A percentile compares a stretch with the other conserved stretches of the same genome.
phyloP scores from a whole-genome alignment of 1,140 invertebrate species.

The Drosophila bifasciata region DNA sequence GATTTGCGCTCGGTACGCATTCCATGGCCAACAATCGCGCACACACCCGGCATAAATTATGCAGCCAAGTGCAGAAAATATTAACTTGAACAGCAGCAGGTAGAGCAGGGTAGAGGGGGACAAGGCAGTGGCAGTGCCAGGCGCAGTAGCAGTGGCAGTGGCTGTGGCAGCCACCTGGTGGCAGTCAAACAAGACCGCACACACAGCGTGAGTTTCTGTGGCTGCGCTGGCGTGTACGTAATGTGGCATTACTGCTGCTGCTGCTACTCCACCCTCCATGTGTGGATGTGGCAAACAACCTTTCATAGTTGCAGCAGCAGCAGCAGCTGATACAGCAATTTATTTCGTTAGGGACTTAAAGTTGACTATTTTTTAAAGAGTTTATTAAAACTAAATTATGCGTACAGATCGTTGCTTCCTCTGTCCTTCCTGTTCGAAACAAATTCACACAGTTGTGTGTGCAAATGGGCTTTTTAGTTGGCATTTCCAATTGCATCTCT shows the following conservation, averaged over 20 bases:
- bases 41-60: constrained; percentile 66
- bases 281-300: constrained; percentile 29
- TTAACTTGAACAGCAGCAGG: constrained; percentile 59
- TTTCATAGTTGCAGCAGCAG: constrained; percentile 43
- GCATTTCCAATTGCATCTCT: constrained; percentile 44
- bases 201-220: constrained; percentile 32
- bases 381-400: not conserved
- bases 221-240: constrained; percentile 46
- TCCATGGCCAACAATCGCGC: constrained; percentile 38
- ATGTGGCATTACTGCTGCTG: constrained; percentile 12
- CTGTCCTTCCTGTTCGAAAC: too few species aligned
- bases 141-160: not conserved
- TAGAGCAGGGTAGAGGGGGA: not conserved
- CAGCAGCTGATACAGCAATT: constrained; percentile 67
- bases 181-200: constrained; percentile 73
- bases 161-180: constrained; percentile 39
- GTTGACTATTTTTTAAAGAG: not conserved
- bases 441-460: constrained; percentile 18
- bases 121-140: not conserved
- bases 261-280: not conserved
- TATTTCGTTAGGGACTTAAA: constrained; percentile 47
- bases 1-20: constrained; percentile 57
- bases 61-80: constrained; percentile 76
- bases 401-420: too few species aligned
- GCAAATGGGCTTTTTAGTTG: constrained; percentile 1